These are phyloP conservation scores for Lamproptera curius DNA, from an alignment of 2,888 invertebrate species.

Conservation along the genomic window DNA sequence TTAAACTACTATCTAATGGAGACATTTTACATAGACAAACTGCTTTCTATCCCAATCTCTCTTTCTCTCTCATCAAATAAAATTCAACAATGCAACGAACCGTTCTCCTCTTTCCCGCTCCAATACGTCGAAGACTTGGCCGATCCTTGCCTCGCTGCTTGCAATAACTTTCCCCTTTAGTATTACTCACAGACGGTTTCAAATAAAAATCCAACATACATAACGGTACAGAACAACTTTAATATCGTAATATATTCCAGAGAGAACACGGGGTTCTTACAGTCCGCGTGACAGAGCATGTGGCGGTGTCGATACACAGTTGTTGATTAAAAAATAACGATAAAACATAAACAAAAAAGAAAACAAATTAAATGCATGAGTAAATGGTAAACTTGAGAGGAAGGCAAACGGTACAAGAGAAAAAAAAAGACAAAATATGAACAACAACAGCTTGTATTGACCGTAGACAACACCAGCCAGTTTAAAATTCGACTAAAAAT, in stretches of 20 bases:
- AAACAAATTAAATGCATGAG: slow-evolving; percentile 53
- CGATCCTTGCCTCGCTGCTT: slow-evolving; percentile 74
- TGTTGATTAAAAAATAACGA: slow-evolving; percentile 23
- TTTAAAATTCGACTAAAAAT: too few species aligned
- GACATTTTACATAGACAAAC: slow-evolving; percentile 29
- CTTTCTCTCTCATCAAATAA: too few species aligned
- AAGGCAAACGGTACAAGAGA: slow-evolving; percentile 28
- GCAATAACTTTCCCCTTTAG: slow-evolving; percentile 65
- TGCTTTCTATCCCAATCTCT: slow-evolving; percentile 20
- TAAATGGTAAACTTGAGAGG: slow-evolving; percentile 47
- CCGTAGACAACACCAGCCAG: too few species aligned
- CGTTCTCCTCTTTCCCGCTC: slow-evolving; percentile 73
- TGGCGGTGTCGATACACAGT: too few species aligned
- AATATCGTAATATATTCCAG: slow-evolving; percentile 49
- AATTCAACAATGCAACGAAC: slow-evolving; percentile 52
- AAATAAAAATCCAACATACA: slow-evolving; percentile 36
- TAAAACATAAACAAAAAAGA: slow-evolving; percentile 36
- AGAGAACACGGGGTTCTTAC: slow-evolving; percentile 22
- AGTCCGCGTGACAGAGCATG: too few species aligned
- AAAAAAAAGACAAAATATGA: slow-evolving; percentile 22
- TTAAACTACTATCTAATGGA: slow-evolving; percentile 43
- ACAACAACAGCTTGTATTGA: slow-evolving; percentile 6
- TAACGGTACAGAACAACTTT: slow-evolving; percentile 48
- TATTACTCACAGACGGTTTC: slow-evolving; percentile 15
- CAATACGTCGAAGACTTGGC: slow-evolving; percentile 67